Evolutionary conservation across 1,140 invertebrate species (phyloP).

Genomic region (Eupeodes corollae): DNA sequence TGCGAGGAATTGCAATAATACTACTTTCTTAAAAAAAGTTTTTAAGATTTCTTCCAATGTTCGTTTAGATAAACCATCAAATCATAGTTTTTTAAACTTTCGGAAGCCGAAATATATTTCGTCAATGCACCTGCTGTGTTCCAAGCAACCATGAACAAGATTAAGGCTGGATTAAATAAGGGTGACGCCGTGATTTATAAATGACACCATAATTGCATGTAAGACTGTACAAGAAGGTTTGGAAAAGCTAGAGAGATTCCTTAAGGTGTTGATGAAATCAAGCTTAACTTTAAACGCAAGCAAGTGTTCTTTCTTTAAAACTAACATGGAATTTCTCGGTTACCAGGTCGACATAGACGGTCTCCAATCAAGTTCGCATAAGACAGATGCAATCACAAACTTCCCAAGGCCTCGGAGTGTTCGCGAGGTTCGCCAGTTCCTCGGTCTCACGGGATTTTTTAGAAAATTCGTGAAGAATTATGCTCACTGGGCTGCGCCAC

Average conservation of each 20-base stretch:
- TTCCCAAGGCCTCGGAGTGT: conserved; percentile 18
- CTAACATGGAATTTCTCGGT: conserved; percentile 21
- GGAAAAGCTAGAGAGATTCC: conserved; percentile 14
- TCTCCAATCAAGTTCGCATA: conserved; percentile 19
- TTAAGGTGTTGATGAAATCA: conserved; percentile 12
- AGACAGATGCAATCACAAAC: conserved; percentile 16
- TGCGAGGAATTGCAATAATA: too few relatives aligned
- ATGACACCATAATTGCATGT: conserved; percentile 15
- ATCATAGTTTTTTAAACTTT: too few relatives aligned
- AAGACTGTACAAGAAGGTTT: conserved; percentile 11
- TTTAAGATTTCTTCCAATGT: too few relatives aligned
- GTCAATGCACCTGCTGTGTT: too few relatives aligned
- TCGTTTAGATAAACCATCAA: too few relatives aligned
- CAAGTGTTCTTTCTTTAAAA: conserved; percentile 26
- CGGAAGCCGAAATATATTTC: too few relatives aligned
- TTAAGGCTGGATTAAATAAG: too few relatives aligned
- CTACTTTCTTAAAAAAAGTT: too few relatives aligned
- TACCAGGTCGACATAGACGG: conserved; percentile 17
- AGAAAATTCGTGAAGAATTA: conserved; percentile 18
- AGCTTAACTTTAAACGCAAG: conserved; percentile 20
- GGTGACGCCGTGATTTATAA: too few relatives aligned
- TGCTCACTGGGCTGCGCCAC: conserved; percentile 13
- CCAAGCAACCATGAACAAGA: too few relatives aligned
- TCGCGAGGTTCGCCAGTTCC: conserved; percentile 16
- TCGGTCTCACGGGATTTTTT: conserved; percentile 16